These are phyloP conservation scores for Drosophila pruinosa DNA, from an alignment of 1,140 invertebrate species.

Conservation along the genomic window DNA sequence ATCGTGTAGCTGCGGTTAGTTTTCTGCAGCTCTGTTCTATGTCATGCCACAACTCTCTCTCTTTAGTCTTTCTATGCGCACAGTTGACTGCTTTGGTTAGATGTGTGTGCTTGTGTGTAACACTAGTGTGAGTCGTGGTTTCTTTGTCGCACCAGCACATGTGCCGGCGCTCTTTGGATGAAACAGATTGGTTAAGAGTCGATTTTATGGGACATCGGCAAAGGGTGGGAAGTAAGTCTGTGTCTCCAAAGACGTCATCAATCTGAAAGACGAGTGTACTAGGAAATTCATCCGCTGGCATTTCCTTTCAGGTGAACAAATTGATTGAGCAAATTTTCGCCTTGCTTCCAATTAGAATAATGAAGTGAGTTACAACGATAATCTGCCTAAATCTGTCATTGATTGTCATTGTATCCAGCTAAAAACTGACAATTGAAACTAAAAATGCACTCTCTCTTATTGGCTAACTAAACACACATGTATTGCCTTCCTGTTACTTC, in stretches of 20 bases:
- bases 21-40: constrained; percentile 32
- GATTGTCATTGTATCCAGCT: constrained; percentile 23
- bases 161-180: constrained; percentile 52
- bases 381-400: constrained; percentile 14
- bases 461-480: not conserved
- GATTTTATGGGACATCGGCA: constrained; percentile 27
- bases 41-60: not conserved
- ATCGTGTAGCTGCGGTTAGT: constrained; percentile 61
- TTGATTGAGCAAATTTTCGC: not conserved
- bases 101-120: constrained; percentile 1
- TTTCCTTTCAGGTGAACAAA: not conserved
- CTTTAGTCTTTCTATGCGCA: constrained; percentile 5
- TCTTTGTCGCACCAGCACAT: constrained; percentile 61
- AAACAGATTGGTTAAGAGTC: constrained; percentile 60
- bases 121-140: constrained; percentile 40
- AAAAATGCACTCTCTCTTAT: not conserved
- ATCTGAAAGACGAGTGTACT: constrained; percentile 9
- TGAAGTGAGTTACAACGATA: constrained; percentile 5
- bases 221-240: not conserved
- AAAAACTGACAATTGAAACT: constrained; percentile 7
- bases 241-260: constrained; percentile 3
- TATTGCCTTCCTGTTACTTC: not conserved
- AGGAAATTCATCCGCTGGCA: not conserved
- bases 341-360: constrained; percentile 9
- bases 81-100: constrained; percentile 21